phyloP scores from a whole-genome alignment of 64 coral and sea anemone species.

The Montipora foliosa region DNA sequence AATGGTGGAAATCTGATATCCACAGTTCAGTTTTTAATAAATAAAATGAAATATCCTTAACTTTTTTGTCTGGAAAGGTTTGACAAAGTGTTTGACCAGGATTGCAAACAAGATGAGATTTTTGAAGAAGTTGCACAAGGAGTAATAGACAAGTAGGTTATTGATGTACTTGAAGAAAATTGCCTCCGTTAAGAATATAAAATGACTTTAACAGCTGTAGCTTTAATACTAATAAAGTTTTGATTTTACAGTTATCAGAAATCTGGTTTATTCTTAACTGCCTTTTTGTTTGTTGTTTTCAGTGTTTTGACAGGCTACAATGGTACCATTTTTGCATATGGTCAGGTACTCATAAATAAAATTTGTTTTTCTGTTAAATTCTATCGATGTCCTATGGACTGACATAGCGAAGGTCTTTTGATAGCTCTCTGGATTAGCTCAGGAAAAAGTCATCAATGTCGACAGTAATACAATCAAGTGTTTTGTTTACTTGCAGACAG shows the following conservation, averaged over 20 bases:
- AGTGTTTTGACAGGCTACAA: conserved; percentile 95
- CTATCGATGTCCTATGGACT: background rate
- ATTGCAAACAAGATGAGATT: conserved; percentile 91
- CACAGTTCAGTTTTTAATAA: too few species aligned
- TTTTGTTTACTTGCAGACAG: conserved; percentile 74
- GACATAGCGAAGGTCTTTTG: background rate
- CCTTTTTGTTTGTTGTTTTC: background rate
- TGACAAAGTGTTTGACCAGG: conserved; percentile 92
- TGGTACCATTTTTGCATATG: conserved; percentile 99
- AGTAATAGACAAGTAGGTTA: conserved; percentile 96
- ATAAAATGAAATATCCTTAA: background rate
- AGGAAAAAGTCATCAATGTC: too few species aligned
- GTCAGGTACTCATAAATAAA: conserved; percentile 68
- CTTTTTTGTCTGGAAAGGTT: conserved; percentile 56
- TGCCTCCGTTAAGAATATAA: too few species aligned
- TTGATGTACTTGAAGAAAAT: background rate
- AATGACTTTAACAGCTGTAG: too few species aligned
- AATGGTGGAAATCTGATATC: too few species aligned
- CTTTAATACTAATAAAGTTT: too few species aligned
- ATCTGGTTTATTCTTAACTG: too few species aligned
- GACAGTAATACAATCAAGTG: background rate
- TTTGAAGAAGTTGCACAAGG: conserved; percentile 98
- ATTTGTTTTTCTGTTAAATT: background rate
- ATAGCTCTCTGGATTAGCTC: too few species aligned
- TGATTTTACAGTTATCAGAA: too few species aligned